Evolutionary conservation across 2,888 invertebrate genomes (phyloP).

Genomic region (Craniophora ligustri): DNA sequence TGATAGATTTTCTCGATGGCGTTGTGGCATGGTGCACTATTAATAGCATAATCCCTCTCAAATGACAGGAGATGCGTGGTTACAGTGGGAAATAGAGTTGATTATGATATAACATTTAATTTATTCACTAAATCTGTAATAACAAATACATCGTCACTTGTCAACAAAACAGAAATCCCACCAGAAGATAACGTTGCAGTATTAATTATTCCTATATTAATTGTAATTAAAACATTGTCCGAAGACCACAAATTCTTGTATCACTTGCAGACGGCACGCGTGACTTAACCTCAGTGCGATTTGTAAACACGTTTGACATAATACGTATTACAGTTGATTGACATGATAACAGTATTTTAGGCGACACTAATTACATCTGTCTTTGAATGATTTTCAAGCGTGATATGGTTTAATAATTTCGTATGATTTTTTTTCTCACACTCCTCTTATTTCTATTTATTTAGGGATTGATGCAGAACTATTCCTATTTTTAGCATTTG

Average conservation of each 20-base stretch:
- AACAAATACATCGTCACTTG: too few relatives aligned
- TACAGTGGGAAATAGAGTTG: too few relatives aligned
- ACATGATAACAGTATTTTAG: conserved; percentile 40
- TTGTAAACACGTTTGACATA: conserved; percentile 51
- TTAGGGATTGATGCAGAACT: not conserved
- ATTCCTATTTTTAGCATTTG: not conserved
- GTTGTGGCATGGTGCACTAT: too few relatives aligned
- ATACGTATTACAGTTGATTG: conserved; percentile 29
- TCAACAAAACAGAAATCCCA: not conserved
- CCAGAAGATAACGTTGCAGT: not conserved
- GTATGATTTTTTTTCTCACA: conserved; percentile 1
- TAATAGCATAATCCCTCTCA: too few relatives aligned
- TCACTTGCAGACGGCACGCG: conserved; percentile 5
- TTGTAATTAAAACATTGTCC: conserved; percentile 19
- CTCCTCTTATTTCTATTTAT: conserved; percentile 17
- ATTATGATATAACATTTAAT: too few relatives aligned
- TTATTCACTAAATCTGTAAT: too few relatives aligned
- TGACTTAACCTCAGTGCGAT: conserved; percentile 28
- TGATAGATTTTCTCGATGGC: too few relatives aligned
- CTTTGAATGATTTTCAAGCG: conserved; percentile 12
- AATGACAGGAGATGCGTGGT: too few relatives aligned
- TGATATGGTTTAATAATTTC: conserved; percentile 11
- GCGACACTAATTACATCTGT: conserved; percentile 25
- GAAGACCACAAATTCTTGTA: conserved; percentile 36
- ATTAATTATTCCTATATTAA: not conserved